These are phyloP conservation scores for Erpetoichthys calabaricus DNA, from an alignment of 2,797 vertebrate species.

Conservation along the genomic window DNA sequence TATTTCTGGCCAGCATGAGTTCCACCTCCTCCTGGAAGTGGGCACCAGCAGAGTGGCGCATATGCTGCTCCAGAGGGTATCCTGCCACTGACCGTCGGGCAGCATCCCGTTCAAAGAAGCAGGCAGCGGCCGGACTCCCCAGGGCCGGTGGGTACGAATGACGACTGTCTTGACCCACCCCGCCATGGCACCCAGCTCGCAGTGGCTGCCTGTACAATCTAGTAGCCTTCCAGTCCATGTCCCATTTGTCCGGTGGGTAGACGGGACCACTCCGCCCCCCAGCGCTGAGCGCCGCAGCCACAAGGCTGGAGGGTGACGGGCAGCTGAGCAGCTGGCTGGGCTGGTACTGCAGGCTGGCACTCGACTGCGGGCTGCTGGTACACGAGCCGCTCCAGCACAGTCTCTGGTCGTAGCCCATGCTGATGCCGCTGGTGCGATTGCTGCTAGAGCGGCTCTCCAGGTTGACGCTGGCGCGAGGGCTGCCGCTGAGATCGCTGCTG, in stretches of 20 bases:
- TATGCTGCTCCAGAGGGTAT: slow-evolving; percentile 28
- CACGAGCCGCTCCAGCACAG: slow-evolving; percentile 30
- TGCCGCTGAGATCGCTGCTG: slow-evolving; percentile 70
- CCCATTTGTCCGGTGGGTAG: background rate
- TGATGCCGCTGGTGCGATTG: slow-evolving; percentile 77
- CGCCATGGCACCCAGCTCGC: slow-evolving; percentile 24
- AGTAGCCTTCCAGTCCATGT: slow-evolving; percentile 6
- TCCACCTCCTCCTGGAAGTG: slow-evolving; percentile 58
- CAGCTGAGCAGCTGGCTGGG: background rate
- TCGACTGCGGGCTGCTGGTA: slow-evolving; percentile 21
- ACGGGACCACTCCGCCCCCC: slow-evolving; percentile 17
- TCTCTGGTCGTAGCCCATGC: slow-evolving; percentile 68
- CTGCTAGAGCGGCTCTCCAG: slow-evolving; percentile 65
- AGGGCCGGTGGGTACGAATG: slow-evolving; percentile 71
- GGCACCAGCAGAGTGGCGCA: slow-evolving; percentile 51
- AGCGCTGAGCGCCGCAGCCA: slow-evolving; percentile 17
- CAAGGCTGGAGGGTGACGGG: too few relatives aligned
- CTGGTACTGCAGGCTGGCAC: background rate
- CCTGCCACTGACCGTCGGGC: slow-evolving; percentile 47
- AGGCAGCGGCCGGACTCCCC: slow-evolving; percentile 45
- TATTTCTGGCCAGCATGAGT: slow-evolving; percentile 45
- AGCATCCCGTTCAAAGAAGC: slow-evolving; percentile 41
- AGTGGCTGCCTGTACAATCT: slow-evolving; percentile 25
- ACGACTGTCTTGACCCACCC: slow-evolving; percentile 49
- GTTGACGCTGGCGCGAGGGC: slow-evolving; percentile 32